These are phyloP conservation scores for Margaritifera margaritifera DNA, from an alignment of 2,888 invertebrate species.

Conservation along the genomic window DNA sequence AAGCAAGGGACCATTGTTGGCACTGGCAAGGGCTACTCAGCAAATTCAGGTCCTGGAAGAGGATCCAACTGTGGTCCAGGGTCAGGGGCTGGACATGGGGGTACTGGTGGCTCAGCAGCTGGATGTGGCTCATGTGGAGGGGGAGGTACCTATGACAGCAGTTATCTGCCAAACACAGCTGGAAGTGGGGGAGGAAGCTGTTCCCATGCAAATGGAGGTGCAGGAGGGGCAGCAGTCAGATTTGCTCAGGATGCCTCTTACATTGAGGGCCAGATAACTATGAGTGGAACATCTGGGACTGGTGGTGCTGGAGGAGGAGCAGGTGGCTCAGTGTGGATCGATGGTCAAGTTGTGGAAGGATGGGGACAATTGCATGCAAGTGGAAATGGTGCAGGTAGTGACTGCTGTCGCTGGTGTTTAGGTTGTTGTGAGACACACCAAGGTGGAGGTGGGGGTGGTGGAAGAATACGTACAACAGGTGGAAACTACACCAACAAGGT, in stretches of 20 bases:
- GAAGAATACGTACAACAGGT: conserved; percentile 45
- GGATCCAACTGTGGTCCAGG: conserved; percentile 36
- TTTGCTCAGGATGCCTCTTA: conserved; percentile 26
- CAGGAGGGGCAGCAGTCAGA: conserved; percentile 45
- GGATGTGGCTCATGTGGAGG: conserved; percentile 19
- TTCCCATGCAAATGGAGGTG: conserved; percentile 27
- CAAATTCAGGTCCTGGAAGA: conserved; percentile 39
- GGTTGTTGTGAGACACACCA: conserved; percentile 19
- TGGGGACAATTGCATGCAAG: conserved; percentile 44
- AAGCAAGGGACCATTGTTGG: conserved; percentile 39
- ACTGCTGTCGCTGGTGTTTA: conserved; percentile 8
- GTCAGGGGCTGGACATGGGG: conserved; percentile 51
- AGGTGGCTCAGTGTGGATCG: conserved; percentile 59
- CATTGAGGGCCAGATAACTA: conserved; percentile 45
- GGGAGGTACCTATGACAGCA: not conserved
- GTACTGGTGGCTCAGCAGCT: conserved; percentile 41
- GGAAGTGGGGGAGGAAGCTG: conserved; percentile 58
- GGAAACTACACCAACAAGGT: conserved; percentile 41
- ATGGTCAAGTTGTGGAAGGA: conserved; percentile 50
- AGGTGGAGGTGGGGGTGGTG: conserved; percentile 58
- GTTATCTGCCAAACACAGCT: conserved; percentile 32
- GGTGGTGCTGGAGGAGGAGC: conserved; percentile 55
- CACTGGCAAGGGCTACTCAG: conserved; percentile 31
- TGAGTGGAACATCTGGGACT: conserved; percentile 31
- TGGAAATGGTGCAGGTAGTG: conserved; percentile 37